phyloP scores from a whole-genome alignment of 1,140 invertebrate genomes.

The Ceratosolen solmsi region DNA sequence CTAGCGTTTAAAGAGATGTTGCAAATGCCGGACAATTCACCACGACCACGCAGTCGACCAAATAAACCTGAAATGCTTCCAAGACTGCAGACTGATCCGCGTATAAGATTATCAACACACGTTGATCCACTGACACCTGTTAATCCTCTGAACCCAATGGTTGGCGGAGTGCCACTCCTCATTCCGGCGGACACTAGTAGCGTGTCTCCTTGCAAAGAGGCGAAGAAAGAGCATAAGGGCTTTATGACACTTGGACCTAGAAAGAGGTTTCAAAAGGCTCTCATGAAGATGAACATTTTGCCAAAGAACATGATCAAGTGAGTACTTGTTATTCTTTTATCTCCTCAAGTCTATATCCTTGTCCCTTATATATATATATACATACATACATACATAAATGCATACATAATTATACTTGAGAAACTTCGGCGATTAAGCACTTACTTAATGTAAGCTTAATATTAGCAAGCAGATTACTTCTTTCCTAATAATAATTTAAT shows the following conservation, averaged over 20 bases:
- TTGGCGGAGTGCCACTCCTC: slow-evolving; percentile 66
- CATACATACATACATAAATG: too few relatives aligned
- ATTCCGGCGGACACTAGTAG: slow-evolving; percentile 64
- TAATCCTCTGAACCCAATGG: slow-evolving; percentile 66
- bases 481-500: too few relatives aligned
- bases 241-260: slow-evolving; percentile 93
- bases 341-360: too few relatives aligned
- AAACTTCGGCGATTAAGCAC: too few relatives aligned
- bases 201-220: slow-evolving; percentile 72
- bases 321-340: slow-evolving; percentile 57
- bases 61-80: slow-evolving; percentile 76
- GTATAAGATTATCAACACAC: slow-evolving; percentile 78
- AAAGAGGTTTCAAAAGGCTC: slow-evolving; percentile 87
- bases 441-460: too few relatives aligned
- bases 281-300: slow-evolving; percentile 93
- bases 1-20: slow-evolving; percentile 88
- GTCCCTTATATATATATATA: too few relatives aligned
- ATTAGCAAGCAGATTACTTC: too few relatives aligned
- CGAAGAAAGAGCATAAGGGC: slow-evolving; percentile 84
- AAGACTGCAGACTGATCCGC: slow-evolving; percentile 78
- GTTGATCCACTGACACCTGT: slow-evolving; percentile 71
- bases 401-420: too few relatives aligned
- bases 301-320: slow-evolving; percentile 88
- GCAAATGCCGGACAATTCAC: slow-evolving; percentile 87
- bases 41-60: slow-evolving; percentile 78